Evolutionary conservation across 1,140 invertebrate species (phyloP).

Genomic region (Diorhabda carinulata): DNA sequence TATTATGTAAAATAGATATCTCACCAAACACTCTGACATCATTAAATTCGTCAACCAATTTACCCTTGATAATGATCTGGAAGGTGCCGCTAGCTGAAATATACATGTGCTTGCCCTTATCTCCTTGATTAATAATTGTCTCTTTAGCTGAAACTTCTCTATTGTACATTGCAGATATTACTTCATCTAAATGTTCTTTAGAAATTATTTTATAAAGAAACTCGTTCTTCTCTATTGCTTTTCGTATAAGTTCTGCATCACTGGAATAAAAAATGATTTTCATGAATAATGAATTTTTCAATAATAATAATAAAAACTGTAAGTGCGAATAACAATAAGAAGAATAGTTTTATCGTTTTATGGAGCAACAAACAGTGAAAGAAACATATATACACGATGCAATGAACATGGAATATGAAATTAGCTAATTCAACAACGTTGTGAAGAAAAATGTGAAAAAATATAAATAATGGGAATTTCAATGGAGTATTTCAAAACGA

Average conservation of each 20-base stretch:
- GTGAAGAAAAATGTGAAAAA: no score
- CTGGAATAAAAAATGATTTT: constrained; percentile 24
- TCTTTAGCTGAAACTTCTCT: constrained; percentile 27
- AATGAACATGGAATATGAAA: no score
- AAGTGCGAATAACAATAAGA: no score
- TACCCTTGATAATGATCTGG: constrained; percentile 29
- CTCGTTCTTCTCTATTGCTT: constrained; percentile 36
- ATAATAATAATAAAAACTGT: no score
- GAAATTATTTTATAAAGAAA: constrained; percentile 36
- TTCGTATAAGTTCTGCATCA: constrained; percentile 34
- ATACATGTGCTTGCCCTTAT: constrained; percentile 37
- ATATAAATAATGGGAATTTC: no score
- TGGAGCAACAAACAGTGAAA: no score
- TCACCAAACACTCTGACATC: constrained; percentile 37
- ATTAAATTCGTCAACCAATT: constrained; percentile 29
- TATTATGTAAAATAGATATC: constrained; percentile 37
- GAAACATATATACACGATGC: no score
- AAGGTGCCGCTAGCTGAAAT: constrained; percentile 32
- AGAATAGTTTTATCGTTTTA: no score
- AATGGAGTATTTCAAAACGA: no score
- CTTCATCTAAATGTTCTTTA: constrained; percentile 28
- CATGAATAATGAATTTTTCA: no score
- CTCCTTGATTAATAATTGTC: constrained; percentile 35
- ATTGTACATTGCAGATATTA: constrained; percentile 36
- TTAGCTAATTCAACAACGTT: no score